phyloP scores from a whole-genome alignment of 2,888 invertebrate species.

The Aleiodes testaceus region DNA sequence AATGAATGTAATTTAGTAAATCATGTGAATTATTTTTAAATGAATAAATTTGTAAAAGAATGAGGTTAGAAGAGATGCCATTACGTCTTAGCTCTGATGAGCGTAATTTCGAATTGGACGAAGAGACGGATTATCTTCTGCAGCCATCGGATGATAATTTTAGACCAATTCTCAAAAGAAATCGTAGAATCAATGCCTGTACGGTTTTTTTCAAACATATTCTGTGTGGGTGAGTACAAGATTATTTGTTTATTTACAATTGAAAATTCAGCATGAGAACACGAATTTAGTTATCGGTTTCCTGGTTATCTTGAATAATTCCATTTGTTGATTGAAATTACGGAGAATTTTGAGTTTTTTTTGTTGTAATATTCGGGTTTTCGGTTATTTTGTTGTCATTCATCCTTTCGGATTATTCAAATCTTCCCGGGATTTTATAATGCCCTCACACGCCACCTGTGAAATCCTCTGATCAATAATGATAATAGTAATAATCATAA shows the following conservation, averaged over 20 bases:
- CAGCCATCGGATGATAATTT: slow-evolving; percentile 68
- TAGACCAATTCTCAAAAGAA: slow-evolving; percentile 61
- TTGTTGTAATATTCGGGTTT: too few species aligned
- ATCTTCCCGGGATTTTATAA: too few species aligned
- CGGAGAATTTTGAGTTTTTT: too few species aligned
- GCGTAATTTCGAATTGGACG: slow-evolving; percentile 72
- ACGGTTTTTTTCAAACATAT: slow-evolving; percentile 61
- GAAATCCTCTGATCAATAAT: too few species aligned
- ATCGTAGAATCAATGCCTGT: slow-evolving; percentile 64
- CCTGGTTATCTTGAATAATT: too few species aligned
- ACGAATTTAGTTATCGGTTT: neutral
- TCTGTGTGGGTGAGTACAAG: slow-evolving; percentile 67
- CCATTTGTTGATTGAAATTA: too few species aligned
- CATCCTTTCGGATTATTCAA: too few species aligned
- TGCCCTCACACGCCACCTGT: too few species aligned
- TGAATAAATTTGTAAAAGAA: slow-evolving; percentile 47
- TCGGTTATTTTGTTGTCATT: too few species aligned
- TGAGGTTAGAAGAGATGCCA: slow-evolving; percentile 72
- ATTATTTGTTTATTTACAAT: neutral
- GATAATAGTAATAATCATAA: too few species aligned
- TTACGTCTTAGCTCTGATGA: slow-evolving; percentile 68
- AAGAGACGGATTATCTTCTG: slow-evolving; percentile 70
- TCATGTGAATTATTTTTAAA: neutral
- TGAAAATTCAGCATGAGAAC: neutral
- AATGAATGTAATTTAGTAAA: too few species aligned